Evolutionary conservation across 2,888 invertebrate genomes (phyloP).

Genomic region (Pollenia amentaria): DNA sequence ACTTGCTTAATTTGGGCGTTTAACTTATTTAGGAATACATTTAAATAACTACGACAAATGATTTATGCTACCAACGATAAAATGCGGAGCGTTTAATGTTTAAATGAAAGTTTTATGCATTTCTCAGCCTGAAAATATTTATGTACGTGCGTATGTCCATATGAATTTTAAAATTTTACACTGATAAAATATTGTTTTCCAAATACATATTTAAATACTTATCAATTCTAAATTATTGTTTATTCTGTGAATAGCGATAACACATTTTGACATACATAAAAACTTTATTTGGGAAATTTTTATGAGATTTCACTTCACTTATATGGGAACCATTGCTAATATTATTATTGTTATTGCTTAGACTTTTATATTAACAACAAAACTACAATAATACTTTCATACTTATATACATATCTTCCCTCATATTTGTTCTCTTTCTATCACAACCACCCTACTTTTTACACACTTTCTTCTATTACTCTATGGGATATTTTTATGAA

Average conservation of each 20-base stretch:
- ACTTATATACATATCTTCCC: neutral
- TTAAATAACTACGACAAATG: too few relatives aligned
- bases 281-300: constrained; percentile 39
- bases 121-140: too few relatives aligned
- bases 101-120: too few relatives aligned
- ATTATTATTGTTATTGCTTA: constrained; percentile 23
- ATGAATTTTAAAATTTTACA: too few relatives aligned
- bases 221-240: constrained; percentile 27
- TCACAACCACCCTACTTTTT: neutral
- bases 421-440: neutral
- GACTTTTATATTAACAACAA: neutral
- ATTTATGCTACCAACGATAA: too few relatives aligned
- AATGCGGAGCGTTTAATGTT: too few relatives aligned
- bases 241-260: constrained; percentile 35
- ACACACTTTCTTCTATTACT: constrained; percentile 45
- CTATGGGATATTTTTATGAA: constrained; percentile 48
- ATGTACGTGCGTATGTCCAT: too few relatives aligned
- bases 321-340: constrained; percentile 29
- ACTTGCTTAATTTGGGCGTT: too few relatives aligned
- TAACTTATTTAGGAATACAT: too few relatives aligned
- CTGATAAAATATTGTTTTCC: neutral
- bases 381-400: constrained; percentile 4
- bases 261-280: neutral
- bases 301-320: constrained; percentile 39
- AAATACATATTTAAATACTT: constrained; percentile 27